phyloP scores from a whole-genome alignment of 2,113 vertebrate species.

The Cryptotis parvus region DNA sequence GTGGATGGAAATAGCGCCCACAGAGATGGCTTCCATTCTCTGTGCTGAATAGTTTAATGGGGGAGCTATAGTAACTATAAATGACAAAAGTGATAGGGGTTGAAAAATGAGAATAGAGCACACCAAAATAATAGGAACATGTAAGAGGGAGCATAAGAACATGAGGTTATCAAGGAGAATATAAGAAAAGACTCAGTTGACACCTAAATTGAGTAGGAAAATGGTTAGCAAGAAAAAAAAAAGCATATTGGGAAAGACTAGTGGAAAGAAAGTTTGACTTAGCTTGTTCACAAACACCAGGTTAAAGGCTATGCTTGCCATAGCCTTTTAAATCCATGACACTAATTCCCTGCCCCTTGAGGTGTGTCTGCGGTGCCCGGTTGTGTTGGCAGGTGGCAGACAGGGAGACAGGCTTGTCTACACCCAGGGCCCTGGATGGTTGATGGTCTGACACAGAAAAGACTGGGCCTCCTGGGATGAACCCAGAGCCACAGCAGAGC shows the following conservation, averaged over 20 bases:
- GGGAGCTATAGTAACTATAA: not conserved
- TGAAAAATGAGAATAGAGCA: not conserved
- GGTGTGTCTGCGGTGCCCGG: no score
- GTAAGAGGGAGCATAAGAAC: not conserved
- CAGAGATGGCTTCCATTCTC: not conserved
- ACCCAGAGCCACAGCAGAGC: no score
- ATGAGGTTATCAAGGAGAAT: not conserved
- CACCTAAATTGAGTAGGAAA: not conserved
- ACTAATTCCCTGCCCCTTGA: no score
- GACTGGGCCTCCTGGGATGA: no score
- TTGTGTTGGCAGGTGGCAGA: no score
- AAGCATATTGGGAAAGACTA: not conserved
- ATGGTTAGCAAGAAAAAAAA: not conserved
- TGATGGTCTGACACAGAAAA: no score
- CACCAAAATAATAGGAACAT: not conserved
- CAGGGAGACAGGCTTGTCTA: no score
- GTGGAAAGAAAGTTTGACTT: not conserved
- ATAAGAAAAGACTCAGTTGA: not conserved
- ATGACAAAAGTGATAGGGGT: not conserved
- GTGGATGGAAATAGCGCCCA: not conserved
- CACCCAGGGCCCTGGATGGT: no score
- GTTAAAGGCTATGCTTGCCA: not conserved
- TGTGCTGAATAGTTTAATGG: not conserved
- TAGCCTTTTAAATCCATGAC: constrained; percentile 24
- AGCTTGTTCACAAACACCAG: constrained; percentile 18